phyloP scores from a whole-genome alignment of 2,888 invertebrate species.

The Rutpela maculata region DNA sequence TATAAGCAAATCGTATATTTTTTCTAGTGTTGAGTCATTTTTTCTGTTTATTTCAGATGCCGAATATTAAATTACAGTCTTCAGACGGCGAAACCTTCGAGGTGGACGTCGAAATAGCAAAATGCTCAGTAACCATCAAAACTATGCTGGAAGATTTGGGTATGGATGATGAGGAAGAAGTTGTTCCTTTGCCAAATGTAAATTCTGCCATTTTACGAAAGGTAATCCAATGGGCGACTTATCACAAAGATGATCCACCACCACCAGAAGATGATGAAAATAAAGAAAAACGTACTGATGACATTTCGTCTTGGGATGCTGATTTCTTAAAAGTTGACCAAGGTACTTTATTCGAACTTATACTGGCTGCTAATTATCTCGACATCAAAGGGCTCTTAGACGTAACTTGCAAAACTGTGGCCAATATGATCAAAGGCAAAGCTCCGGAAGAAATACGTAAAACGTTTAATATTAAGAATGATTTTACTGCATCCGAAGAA shows the following conservation, averaged over 20 bases:
- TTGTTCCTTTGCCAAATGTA: conserved; percentile 97
- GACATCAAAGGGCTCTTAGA: conserved; percentile 97
- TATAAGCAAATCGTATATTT: neutral
- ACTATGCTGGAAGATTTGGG: conserved; percentile 97
- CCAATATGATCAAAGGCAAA: conserved; percentile 99
- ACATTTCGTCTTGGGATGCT: conserved; percentile 99
- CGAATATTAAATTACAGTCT: conserved; percentile 94
- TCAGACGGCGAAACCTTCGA: conserved; percentile 97
- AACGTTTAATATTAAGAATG: conserved; percentile 97
- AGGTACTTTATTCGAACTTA: conserved; percentile 96
- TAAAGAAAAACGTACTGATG: conserved; percentile 98
- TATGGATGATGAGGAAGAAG: conserved; percentile 94
- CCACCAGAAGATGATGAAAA: conserved; percentile 98
- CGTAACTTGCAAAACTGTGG: conserved; percentile 98
- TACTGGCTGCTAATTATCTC: conserved; percentile 97
- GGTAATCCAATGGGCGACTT: conserved; percentile 94
- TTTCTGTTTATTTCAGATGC: conserved; percentile 81
- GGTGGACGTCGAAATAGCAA: conserved; percentile 97
- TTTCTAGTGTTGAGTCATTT: neutral
- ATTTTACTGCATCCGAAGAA: conserved; percentile 96
- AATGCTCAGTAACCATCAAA: conserved; percentile 98
- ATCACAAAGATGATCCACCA: conserved; percentile 96
- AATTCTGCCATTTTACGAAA: conserved; percentile 97
- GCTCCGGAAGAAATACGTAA: conserved; percentile 98
- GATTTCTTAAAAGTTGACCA: conserved; percentile 99